Base-by-base conservation (phyloP, 2,888 invertebrate genomes). In the Machimus rusticus region DNA sequence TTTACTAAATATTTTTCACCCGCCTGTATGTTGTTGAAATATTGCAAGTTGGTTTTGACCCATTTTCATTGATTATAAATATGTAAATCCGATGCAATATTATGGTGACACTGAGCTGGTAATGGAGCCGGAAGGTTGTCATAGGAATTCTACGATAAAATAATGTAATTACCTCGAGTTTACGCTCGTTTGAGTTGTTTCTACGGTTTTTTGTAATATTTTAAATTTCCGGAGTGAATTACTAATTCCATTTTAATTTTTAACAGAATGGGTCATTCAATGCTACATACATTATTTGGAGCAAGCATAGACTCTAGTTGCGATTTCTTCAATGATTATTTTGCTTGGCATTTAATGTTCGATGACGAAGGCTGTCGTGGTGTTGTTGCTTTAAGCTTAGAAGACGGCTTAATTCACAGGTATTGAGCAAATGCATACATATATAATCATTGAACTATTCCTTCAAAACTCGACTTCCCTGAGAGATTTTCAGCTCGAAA, bases 291-390 rank as follows among this genome's bases (percentile, higher is more conserved):
- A 0, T 94, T 99, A 3, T 99, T 99, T 92, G 99, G 99, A 0
- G 97, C 98, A 93, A 99, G 99, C 0, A 94, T 99, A 89, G 96
- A 97, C 90, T 99, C 99, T 93, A 97, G 99, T 93, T 99, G 99
- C 92, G 97, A 99, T 91, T 99, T 99, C 93, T 99, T 99, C 92
- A 96, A 99, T 88, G 99, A 99, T 93, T 99, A 99, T 93, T 99
- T 99, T 92, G 99, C 99, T 0, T 93, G 99, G 90, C 99, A 99
- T 93, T 94, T 99, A 89, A 93, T 99, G 43, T 98, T 99, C 96
- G 98, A 99, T 90, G 95, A 96, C 84, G 98, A 97, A 9, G 96
- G 96, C 90, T 99, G 99, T 93, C 94, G 96, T 86, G 99, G 99
- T 86, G 98, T 99, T 57, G 96, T 98, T 89, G 99, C 99, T 0